These are phyloP conservation scores for Orchestia grillus DNA, from an alignment of 1,140 invertebrate genomes.

Conservation along the genomic window DNA sequence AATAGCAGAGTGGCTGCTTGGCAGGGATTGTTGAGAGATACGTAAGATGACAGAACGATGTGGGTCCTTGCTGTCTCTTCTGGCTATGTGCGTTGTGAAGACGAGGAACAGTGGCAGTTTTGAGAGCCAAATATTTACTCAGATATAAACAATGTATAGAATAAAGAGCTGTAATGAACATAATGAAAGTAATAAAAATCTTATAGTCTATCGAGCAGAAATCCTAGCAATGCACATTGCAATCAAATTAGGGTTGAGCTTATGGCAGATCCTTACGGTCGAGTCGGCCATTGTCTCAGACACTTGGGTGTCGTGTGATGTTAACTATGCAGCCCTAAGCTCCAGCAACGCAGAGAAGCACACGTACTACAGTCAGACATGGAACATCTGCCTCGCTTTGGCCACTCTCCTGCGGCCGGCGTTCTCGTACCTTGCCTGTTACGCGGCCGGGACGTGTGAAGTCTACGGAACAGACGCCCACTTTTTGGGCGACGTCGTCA, in stretches of 20 bases:
- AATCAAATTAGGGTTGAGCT: not conserved
- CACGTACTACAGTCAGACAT: not conserved
- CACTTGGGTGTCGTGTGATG: not conserved
- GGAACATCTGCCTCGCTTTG: not conserved
- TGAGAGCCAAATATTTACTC: not conserved
- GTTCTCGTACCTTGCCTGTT: not conserved
- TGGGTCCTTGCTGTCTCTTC: too few relatives aligned
- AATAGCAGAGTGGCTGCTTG: too few relatives aligned
- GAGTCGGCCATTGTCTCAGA: not conserved
- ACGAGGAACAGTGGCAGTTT: too few relatives aligned
- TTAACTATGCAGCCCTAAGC: not conserved
- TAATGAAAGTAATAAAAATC: not conserved
- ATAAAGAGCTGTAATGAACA: not conserved
- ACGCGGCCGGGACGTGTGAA: not conserved
- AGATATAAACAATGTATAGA: not conserved
- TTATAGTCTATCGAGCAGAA: not conserved
- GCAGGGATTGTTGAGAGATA: too few relatives aligned
- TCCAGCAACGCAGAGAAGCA: not conserved
- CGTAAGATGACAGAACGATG: too few relatives aligned
- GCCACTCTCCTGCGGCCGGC: not conserved
- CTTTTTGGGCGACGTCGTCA: not conserved
- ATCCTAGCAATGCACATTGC: not conserved
- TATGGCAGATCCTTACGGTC: not conserved
- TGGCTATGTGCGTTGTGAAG: too few relatives aligned
- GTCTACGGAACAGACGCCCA: not conserved